These are phyloP conservation scores for Drosophila cardini DNA, from an alignment of 1,140 invertebrate genomes.

Conservation along the genomic window DNA sequence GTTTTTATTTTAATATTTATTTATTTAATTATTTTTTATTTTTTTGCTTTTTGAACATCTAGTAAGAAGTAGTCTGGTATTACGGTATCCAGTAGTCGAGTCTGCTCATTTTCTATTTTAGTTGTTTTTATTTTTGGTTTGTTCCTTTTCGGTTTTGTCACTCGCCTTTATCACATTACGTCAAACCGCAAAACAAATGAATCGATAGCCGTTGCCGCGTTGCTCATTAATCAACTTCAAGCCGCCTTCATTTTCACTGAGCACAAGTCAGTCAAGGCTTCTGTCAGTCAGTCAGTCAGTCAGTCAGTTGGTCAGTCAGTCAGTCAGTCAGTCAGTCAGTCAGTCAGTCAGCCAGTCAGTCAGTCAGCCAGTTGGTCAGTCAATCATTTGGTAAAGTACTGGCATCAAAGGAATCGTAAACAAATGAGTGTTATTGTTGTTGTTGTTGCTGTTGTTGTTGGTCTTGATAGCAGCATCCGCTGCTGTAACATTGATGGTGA, in stretches of 20 bases:
- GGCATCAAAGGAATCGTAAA: constrained; percentile 41
- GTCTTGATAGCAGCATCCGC: neutral
- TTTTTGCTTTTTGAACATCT: neutral
- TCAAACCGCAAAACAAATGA: constrained; percentile 46
- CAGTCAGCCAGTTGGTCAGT: constrained; percentile 3
- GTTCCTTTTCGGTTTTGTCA: constrained; percentile 4
- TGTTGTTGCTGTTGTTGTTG: too few species aligned
- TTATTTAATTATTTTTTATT: too few species aligned
- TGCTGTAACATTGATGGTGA: constrained; percentile 44
- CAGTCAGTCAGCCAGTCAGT: constrained; percentile 11
- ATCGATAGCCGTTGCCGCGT: constrained; percentile 36
- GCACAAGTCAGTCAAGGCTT: constrained; percentile 1
- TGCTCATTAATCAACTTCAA: constrained; percentile 53
- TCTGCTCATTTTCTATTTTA: neutral
- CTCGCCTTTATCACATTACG: constrained; percentile 37
- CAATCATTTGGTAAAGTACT: constrained; percentile 2
- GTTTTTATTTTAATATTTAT: too few species aligned
- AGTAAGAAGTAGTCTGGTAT: too few species aligned
- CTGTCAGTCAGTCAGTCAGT: constrained; percentile 10
- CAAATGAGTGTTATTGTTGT: constrained; percentile 37
- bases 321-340: constrained; percentile 27
- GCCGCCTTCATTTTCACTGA: neutral
- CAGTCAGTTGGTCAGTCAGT: constrained; percentile 4
- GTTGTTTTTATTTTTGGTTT: constrained; percentile 1
- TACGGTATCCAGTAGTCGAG: too few species aligned